Evolutionary conservation across 53 echinoderm and acorn worm genomes (phyloP).

Genomic region (Zoroaster sp.): DNA sequence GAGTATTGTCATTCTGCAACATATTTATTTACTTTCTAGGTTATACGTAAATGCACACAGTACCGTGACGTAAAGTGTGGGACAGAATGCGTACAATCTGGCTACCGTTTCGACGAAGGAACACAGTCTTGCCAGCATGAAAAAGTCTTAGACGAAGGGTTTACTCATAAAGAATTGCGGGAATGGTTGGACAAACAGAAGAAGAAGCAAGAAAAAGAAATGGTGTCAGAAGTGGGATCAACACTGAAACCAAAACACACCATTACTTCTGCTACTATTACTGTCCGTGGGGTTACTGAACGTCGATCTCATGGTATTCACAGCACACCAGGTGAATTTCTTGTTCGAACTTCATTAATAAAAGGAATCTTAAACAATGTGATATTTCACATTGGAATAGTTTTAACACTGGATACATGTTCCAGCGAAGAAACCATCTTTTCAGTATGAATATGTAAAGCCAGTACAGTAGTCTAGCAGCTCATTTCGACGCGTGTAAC

Average conservation of each 20-base stretch:
- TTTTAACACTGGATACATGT: background rate
- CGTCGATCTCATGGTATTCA: background rate
- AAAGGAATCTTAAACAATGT: background rate
- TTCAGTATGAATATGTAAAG: background rate
- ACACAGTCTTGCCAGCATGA: slow-evolving; percentile 25
- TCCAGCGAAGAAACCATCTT: background rate
- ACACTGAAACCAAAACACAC: background rate
- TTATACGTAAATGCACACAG: background rate
- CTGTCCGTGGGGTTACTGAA: background rate
- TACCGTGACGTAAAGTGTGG: background rate
- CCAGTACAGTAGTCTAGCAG: too few relatives aligned
- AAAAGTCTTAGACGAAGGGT: slow-evolving; percentile 7
- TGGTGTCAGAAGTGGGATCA: slow-evolving; percentile 32
- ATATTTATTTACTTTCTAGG: background rate
- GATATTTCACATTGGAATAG: background rate
- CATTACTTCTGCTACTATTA: background rate
- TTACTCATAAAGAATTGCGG: background rate
- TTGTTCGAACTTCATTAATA: background rate
- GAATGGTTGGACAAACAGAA: background rate
- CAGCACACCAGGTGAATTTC: background rate
- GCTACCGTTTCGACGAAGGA: slow-evolving; percentile 28
- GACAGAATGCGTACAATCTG: background rate
- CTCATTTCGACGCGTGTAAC: too few relatives aligned
- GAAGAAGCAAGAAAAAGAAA: background rate
- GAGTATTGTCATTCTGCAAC: too few relatives aligned